A percentile compares a stretch with the other conserved stretches of the same genome.
These are phyloP conservation scores for Riparia riparia DNA, from an alignment of 2,113 vertebrate species.

Conservation along the genomic window DNA sequence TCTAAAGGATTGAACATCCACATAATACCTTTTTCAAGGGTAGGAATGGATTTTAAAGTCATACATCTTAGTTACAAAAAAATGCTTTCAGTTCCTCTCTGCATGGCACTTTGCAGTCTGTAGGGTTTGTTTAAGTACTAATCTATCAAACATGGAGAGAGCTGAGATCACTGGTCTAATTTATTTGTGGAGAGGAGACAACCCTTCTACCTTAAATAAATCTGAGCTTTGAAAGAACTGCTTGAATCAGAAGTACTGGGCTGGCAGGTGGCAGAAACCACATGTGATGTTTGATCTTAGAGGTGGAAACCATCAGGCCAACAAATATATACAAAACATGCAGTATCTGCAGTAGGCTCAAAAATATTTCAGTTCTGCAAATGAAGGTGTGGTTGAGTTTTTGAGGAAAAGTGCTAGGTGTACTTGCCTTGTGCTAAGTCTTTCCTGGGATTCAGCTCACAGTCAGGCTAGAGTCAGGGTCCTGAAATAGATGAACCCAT, in stretches of 20 bases:
- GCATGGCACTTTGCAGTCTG: not conserved
- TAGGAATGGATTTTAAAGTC: not conserved
- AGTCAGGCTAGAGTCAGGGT: not conserved
- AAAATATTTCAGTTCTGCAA: not conserved
- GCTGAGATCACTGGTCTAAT: not conserved
- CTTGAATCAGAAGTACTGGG: not conserved
- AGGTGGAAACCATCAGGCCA: not conserved
- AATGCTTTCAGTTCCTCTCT: not conserved
- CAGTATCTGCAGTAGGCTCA: not conserved
- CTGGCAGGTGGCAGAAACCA: not conserved
- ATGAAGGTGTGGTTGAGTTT: not conserved
- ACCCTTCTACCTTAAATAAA: not conserved
- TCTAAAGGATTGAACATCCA: not conserved
- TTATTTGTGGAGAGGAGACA: not conserved
- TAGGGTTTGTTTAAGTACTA: slow-evolving; percentile 37
- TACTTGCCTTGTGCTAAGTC: not conserved
- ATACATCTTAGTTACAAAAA: not conserved
- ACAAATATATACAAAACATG: not conserved
- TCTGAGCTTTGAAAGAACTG: not conserved
- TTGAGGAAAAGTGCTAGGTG: not conserved
- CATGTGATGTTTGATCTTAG: not conserved
- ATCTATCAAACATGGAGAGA: not conserved
- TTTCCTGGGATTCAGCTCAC: not conserved
- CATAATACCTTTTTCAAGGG: not conserved
- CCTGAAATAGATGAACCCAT: not conserved